phyloP scores from a whole-genome alignment of 2,113 vertebrate species.

The Lates calcarifer region DNA sequence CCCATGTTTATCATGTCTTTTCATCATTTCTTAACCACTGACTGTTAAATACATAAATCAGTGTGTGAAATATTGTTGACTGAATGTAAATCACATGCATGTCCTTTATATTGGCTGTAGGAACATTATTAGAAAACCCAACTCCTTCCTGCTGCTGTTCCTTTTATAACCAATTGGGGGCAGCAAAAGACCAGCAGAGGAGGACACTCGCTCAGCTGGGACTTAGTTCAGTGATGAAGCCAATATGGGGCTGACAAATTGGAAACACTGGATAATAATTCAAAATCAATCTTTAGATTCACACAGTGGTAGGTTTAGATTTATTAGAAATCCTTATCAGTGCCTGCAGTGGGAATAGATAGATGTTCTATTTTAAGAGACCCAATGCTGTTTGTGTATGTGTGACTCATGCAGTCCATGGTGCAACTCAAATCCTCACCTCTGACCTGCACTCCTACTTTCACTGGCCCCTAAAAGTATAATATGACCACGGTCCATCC shows the following conservation, averaged over 20 bases:
- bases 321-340: background rate
- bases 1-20: background rate
- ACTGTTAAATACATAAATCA: background rate
- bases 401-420: background rate
- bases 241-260: background rate
- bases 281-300: background rate
- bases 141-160: constrained; percentile 44
- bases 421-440: background rate
- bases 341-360: background rate
- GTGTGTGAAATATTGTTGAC: background rate
- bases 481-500: constrained; percentile 32
- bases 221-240: background rate
- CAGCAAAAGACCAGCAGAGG: constrained; percentile 49
- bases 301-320: background rate
- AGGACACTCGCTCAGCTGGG: background rate
- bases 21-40: background rate
- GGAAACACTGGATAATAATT: background rate
- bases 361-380: constrained; percentile 20
- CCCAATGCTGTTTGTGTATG: background rate
- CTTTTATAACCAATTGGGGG: constrained; percentile 68
- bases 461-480: constrained; percentile 17
- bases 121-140: background rate
- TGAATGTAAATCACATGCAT: constrained; percentile 17
- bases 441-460: constrained; percentile 34
- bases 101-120: background rate